phyloP scores from a whole-genome alignment of 2,113 vertebrate species.

The Calidris pygmaea region DNA sequence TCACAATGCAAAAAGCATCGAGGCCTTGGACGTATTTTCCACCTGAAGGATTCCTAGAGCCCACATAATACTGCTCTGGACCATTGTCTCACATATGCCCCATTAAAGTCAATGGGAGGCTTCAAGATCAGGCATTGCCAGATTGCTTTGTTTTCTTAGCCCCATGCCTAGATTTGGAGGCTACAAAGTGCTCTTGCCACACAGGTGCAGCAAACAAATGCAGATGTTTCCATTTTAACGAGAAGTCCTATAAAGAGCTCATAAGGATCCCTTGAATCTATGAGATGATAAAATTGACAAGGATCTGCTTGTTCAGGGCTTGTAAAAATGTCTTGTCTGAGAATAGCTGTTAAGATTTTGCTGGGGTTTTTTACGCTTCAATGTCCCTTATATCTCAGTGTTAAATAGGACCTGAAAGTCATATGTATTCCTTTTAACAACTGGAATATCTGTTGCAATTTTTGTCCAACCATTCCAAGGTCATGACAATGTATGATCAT shows the following conservation, averaged over 20 bases:
- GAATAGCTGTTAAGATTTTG: background rate
- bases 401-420: background rate
- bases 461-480: background rate
- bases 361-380: background rate
- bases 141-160: background rate
- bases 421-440: background rate
- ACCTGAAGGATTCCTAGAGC: background rate
- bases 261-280: background rate
- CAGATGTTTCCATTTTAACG: background rate
- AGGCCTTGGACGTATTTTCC: background rate
- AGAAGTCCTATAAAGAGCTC: background rate
- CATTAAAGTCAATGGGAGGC: background rate
- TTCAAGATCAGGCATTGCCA: background rate
- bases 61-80: background rate
- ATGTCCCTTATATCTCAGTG: background rate
- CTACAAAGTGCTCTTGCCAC: background rate
- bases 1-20: background rate
- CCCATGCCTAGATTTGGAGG: background rate
- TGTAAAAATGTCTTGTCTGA: conserved; percentile 28
- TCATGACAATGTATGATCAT: fast-evolving
- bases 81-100: background rate
- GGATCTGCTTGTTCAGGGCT: conserved; percentile 13
- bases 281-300: conserved; percentile 19
- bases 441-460: background rate
- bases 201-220: background rate